phyloP scores from a whole-genome alignment of 2,797 vertebrate species.

The Heliangelus exortis region DNA sequence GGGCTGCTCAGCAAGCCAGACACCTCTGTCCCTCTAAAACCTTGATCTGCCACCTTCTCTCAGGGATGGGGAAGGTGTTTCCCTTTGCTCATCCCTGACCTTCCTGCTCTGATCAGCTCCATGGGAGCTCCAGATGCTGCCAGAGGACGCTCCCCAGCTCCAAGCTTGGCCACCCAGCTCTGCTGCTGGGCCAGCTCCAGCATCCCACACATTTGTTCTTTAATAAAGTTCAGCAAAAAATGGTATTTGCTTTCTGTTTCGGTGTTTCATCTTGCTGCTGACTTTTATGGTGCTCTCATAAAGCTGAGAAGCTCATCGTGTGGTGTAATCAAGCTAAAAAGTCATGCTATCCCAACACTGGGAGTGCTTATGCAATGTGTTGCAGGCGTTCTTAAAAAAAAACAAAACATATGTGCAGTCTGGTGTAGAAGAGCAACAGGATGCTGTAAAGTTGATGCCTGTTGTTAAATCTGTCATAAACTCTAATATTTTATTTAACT shows the following conservation, averaged over 20 bases:
- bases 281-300: conserved; percentile 44
- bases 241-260: neutral
- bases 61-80: rapidly evolving
- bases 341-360: conserved; percentile 47
- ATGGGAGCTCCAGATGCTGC: rapidly evolving
- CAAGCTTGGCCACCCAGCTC: neutral
- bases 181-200: rapidly evolving
- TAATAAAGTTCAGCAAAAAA: neutral
- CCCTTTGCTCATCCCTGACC: rapidly evolving
- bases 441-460: conserved; percentile 33
- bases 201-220: neutral
- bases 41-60: rapidly evolving
- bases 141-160: neutral
- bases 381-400: neutral
- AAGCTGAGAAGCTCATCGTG: conserved; percentile 37
- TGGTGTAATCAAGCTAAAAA: conserved; percentile 53
- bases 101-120: rapidly evolving
- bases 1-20: neutral
- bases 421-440: conserved; percentile 50
- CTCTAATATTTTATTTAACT: conserved; percentile 66
- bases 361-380: conserved; percentile 26
- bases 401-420: conserved; percentile 35
- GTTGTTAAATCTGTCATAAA: conserved; percentile 60
- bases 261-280: conserved; percentile 32
- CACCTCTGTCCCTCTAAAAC: rapidly evolving